A percentile compares a stretch with the other conserved stretches of the same genome.
Evolutionary conservation across 1,140 invertebrate species (phyloP).

Genomic region (Hermetia illucens): DNA sequence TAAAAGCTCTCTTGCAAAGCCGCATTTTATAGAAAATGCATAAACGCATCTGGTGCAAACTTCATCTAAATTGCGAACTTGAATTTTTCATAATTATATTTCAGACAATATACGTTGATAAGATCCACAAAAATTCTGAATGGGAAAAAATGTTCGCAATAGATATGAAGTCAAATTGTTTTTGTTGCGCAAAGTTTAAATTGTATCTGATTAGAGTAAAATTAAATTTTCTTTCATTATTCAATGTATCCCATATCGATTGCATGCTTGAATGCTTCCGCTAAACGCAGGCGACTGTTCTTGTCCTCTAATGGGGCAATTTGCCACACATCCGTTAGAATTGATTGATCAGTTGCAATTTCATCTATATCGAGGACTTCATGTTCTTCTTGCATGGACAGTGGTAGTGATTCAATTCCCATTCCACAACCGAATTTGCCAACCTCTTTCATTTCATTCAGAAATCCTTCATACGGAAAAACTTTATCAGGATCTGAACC

Average conservation of each 20-base stretch:
- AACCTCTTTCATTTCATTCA: conserved; percentile 41
- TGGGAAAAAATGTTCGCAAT: too few species aligned
- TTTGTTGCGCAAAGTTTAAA: too few species aligned
- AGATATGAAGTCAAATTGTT: too few species aligned
- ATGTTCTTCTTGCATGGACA: conserved; percentile 40
- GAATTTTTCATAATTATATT: too few species aligned
- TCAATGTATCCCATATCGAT: conserved; percentile 44
- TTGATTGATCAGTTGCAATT: conserved; percentile 33
- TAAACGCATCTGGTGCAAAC: too few species aligned
- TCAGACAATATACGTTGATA: too few species aligned
- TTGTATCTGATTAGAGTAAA: too few species aligned
- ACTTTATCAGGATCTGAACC: conserved; percentile 42
- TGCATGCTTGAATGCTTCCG: conserved; percentile 45
- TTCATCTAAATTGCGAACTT: too few species aligned
- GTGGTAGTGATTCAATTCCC: conserved; percentile 45
- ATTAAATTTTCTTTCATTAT: too few species aligned
- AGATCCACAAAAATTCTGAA: too few species aligned
- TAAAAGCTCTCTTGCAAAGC: too few species aligned
- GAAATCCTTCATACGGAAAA: conserved; percentile 37
- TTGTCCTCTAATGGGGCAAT: conserved; percentile 36
- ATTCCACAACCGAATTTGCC: conserved; percentile 44
- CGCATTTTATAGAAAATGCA: too few species aligned
- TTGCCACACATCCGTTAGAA: conserved; percentile 38
- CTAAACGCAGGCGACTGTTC: conserved; percentile 37
- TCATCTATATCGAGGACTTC: conserved; percentile 45